Base-by-base conservation (phyloP, 2,888 invertebrate species). In the Barypeithes pellucidus region DNA sequence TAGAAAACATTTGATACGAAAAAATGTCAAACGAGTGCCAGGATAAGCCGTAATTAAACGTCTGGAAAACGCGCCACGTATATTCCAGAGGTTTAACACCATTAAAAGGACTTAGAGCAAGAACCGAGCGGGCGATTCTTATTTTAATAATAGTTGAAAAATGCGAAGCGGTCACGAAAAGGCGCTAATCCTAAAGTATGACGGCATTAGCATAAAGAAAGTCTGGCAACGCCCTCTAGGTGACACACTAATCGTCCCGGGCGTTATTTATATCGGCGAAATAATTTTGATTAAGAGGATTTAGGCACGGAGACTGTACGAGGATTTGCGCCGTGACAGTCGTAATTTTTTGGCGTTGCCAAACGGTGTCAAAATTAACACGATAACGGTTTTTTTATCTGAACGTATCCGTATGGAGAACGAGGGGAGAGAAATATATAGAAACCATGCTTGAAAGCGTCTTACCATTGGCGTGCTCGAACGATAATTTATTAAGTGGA, bases 131-230 rank as follows among this genome's bases (percentile, higher is more conserved):
- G 52, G 60, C 52, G 59, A 43, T 67, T 72, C 66, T 72, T 72
- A 72, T 72, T 72, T 67, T 72, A 67, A 71, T 71, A 66, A 67
- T 61, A 72, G 67, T 67, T 66, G 67, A 73, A 68, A 72, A 67
- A 68, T 67, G 68, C 24, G 22, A 16, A 22, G 61, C 47, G 72
- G 77, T 78, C 79, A 77, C 78, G 77, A 72, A 68, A 73, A 76
- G 69, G 71, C 67, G 67, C 75, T 78, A 77, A 78, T 76, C 76
- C 75, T 76, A 76, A 76, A 72, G 73, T 73, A 77, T 77, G 75
- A 63, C 70, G 59, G 72, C 60, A 79, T 78, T 79, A 79, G 67
- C 78, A 78, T 76, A 75, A 78, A 77, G 75, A 76, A 77, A 65
- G 69, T 73, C 73, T 68, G 61, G 66, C 47, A 69, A 69, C 41